Conservation (phyloP, 2,888 invertebrate species). For the Stramonita haemastoma region DNA sequence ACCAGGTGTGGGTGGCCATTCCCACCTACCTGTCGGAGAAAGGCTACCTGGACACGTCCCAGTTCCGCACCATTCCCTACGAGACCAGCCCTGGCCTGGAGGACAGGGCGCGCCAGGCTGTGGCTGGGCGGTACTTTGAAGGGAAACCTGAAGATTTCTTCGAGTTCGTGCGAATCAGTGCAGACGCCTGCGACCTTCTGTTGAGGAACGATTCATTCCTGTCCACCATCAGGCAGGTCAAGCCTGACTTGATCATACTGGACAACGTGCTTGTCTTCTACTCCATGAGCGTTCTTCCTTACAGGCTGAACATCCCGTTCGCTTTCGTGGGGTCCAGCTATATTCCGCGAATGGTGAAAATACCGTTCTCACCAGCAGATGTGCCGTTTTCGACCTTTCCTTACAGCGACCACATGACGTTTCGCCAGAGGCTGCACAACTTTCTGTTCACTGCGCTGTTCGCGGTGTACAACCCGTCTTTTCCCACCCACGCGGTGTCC, state of each 20-base stretch:
- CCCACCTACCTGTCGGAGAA: slow-evolving; percentile 38
- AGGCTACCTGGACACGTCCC: slow-evolving; percentile 33
- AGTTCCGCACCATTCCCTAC: slow-evolving; percentile 30
- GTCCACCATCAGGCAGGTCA: neutral
- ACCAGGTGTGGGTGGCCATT: slow-evolving; percentile 46
- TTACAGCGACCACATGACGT: slow-evolving; percentile 3
- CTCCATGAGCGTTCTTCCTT: neutral
- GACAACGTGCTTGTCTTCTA: neutral
- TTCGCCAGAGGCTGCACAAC: neutral
- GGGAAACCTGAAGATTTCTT: neutral
- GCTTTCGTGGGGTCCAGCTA: neutral
- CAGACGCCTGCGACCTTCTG: neutral
- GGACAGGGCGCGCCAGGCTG: neutral
- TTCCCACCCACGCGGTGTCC: slow-evolving; percentile 28
- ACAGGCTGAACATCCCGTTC: neutral
- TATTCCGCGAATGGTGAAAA: neutral
- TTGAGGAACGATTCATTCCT: neutral
- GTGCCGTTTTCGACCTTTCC: neutral
- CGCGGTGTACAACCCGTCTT: neutral
- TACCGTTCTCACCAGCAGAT: slow-evolving; percentile 2
- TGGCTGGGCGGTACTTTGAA: neutral
- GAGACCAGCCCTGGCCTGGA: neutral
- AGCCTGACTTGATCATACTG: neutral
- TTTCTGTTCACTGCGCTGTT: neutral
- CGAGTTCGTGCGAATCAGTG: neutral